Evolutionary conservation across 2,113 vertebrate genomes (phyloP), one percentile per base, ranked within the genome.

Genomic region (Cygnus buccinator): DNA sequence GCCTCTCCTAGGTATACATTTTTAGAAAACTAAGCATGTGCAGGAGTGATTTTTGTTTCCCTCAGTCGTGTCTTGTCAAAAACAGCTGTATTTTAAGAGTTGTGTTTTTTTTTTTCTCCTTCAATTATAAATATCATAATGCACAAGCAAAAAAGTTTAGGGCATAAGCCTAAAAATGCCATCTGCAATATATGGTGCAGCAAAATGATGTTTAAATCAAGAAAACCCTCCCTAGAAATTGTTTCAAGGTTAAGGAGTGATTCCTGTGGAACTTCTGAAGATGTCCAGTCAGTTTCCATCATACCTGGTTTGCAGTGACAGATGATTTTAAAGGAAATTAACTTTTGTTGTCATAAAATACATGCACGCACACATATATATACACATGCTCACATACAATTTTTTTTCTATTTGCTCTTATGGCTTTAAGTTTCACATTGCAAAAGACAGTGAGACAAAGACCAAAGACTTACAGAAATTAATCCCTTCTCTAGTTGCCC

Each of bases 391-490:
- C 41, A 73, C 46, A n/a, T 14, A 29, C 6, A 50, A 28, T 75
- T 76, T 91, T 81, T 57, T 84, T 91, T 57, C 1, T 80, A 39
- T 94, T 57, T 90, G 41, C 90, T 87, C 50, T 93, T 79, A 55
- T 15, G 67, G 80, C 88, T 95, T 96, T 97, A 95, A 94, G 58
- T 96, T 93, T 82, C 50, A 55, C 10, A 16, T 70, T 86, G 83
- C 43, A 62, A 78, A 83, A 87, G 54, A 78, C 37, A 91, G 74
- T 67, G 71, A 97, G 80, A 59, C 61, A 70, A 62, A 97, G 93
- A 98, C 96, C 97, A 98, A 98, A 97, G 97, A 98, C 83, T 94
- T 85, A n/a, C 10, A 80, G 70, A 95, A 88, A 90, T 78, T 65
- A 82, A 75, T 82, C 74, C 79, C 59, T 86, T 94, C 74, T 83